phyloP scores from a whole-genome alignment of 2,797 vertebrate species.

The Cyclopterus lumpus region DNA sequence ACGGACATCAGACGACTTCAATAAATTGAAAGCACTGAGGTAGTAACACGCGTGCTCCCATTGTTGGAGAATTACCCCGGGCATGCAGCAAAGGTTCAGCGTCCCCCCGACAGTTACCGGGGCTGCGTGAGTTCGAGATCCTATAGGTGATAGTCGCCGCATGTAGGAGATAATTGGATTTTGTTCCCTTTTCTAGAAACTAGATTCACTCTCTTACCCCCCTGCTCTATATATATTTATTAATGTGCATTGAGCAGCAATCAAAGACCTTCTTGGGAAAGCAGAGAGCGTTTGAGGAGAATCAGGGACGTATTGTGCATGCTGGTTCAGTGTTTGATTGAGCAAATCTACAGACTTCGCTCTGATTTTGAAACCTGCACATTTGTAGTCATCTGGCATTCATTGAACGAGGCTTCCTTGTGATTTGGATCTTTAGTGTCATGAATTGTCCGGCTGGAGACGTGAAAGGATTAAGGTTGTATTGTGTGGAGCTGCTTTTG shows the following conservation, averaged over 20 bases:
- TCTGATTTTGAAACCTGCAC: conserved; percentile 14
- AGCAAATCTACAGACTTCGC: conserved; percentile 46
- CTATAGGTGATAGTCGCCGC: conserved; percentile 52
- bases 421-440: conserved; percentile 36
- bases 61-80: conserved; percentile 66
- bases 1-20: conserved; percentile 70
- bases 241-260: conserved; percentile 72
- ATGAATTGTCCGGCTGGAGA: conserved; percentile 18
- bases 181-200: conserved; percentile 65
- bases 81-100: conserved; percentile 53
- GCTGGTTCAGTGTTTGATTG: conserved; percentile 35
- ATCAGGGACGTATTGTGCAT: conserved; percentile 42
- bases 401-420: conserved; percentile 34
- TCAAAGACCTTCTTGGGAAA: conserved; percentile 46
- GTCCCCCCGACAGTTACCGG: conserved; percentile 70
- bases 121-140: conserved; percentile 62
- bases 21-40: conserved; percentile 71
- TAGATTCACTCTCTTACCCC: conserved; percentile 46
- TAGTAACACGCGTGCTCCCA: conserved; percentile 42
- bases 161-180: conserved; percentile 77
- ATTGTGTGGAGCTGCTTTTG: neutral
- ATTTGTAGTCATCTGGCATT: conserved; percentile 39
- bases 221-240: conserved; percentile 45
- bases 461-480: neutral
- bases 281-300: conserved; percentile 11